Conservation (phyloP, 2,888 invertebrate species). For the Vandiemenella viatica region DNA sequence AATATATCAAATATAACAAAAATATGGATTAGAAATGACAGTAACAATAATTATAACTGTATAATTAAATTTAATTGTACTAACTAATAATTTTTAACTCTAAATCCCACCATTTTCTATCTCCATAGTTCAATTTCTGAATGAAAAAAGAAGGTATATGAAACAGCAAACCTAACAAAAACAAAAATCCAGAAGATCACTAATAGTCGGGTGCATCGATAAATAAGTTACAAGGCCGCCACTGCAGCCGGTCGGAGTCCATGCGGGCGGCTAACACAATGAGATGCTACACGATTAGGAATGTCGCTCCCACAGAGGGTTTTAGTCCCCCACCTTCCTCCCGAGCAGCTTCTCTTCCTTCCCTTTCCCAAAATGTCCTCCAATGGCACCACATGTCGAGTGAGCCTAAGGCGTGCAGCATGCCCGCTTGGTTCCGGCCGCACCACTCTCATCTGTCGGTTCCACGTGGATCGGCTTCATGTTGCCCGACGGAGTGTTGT, state of each 20-base stretch:
- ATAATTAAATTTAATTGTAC: no score
- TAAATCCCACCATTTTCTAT: no score
- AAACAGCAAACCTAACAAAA: not conserved
- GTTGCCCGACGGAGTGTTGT: slow-evolving; percentile 21
- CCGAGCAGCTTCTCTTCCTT: not conserved
- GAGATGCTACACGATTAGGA: no score
- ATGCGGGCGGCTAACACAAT: no score
- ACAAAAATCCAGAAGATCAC: slow-evolving; percentile 1
- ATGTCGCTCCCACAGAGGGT: no score
- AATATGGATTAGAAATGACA: no score
- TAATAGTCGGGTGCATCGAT: slow-evolving; percentile 2
- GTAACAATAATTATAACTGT: no score
- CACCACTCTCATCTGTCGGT: slow-evolving; percentile 20
- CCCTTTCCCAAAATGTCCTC: slow-evolving; percentile 4
- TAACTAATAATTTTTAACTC: no score
- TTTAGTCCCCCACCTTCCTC: no score
- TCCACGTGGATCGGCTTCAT: slow-evolving; percentile 21
- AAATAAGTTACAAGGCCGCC: slow-evolving; percentile 7
- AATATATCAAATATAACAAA: no score
- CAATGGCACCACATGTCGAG: not conserved
- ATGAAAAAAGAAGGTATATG: no score
- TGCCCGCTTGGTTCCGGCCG: slow-evolving; percentile 18
- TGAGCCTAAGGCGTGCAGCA: slow-evolving; percentile 19
- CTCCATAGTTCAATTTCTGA: no score
- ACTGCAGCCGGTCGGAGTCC: slow-evolving; percentile 3